Conservation (phyloP, 2,888 invertebrate species). For the Amphipyra tragopoginis region DNA sequence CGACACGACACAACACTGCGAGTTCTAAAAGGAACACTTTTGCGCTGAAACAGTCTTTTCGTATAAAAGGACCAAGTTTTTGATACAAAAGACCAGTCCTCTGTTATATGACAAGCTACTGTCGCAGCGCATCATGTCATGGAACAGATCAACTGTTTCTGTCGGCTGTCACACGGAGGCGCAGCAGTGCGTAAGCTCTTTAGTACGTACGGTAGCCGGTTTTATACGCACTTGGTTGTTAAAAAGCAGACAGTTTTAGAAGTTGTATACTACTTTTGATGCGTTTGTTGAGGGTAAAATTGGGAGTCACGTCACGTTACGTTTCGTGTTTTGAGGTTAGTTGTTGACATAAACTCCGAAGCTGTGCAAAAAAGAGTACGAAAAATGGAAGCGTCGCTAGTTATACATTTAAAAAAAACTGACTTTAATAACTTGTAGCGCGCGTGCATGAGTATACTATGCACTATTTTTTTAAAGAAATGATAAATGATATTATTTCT, state of each 20-base stretch:
- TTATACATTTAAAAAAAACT: too few species aligned
- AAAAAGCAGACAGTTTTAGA: conserved; percentile 8
- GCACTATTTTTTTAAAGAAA: too few species aligned
- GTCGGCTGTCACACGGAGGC: conserved; percentile 58
- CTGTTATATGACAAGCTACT: conserved; percentile 14
- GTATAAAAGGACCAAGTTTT: conserved; percentile 3
- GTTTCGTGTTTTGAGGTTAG: too few species aligned
- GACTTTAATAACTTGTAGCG: too few species aligned
- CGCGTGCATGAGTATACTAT: too few species aligned
- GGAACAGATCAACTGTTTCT: conserved; percentile 29
- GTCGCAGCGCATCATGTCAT: conserved; percentile 22
- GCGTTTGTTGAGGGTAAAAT: too few species aligned
- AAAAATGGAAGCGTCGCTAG: too few species aligned
- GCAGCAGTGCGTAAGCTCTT: conserved; percentile 68
- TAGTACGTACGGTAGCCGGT: conserved; percentile 58
- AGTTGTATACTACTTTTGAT: too few species aligned
- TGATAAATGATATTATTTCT: too few species aligned
- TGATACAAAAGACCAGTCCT: conserved; percentile 35
- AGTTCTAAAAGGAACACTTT: background rate
- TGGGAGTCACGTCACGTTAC: too few species aligned
- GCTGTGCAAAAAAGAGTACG: too few species aligned
- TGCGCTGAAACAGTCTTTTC: conserved; percentile 4
- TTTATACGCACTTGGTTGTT: conserved; percentile 53
- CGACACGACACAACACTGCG: background rate
- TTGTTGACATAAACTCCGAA: too few species aligned